Conservation (phyloP, 1,140 invertebrate species). For the Pseudomyrmex pallidus region DNA sequence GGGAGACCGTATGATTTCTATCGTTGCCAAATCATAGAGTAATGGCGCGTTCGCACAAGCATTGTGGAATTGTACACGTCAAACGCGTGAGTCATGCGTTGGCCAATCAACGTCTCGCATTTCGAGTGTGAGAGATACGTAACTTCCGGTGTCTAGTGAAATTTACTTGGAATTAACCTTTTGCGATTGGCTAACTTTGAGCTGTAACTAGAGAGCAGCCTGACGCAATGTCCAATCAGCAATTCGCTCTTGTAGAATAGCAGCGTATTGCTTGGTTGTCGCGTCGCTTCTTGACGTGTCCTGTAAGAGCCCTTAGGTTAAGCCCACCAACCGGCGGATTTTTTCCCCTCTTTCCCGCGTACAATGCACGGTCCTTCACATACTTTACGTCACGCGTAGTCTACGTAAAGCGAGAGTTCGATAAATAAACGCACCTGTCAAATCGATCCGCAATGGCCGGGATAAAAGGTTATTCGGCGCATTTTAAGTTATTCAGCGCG, state of each 20-base stretch:
- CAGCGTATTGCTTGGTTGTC: no score
- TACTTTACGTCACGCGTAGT: slow-evolving; percentile 59
- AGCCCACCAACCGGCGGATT: no score
- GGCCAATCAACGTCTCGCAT: no score
- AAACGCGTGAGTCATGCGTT: neutral
- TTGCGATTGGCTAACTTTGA: no score
- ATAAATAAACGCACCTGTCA: slow-evolving; percentile 73
- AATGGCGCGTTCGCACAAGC: slow-evolving; percentile 19
- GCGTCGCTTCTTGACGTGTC: neutral
- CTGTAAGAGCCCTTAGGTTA: no score
- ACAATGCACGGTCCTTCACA: slow-evolving; percentile 32
- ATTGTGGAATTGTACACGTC: neutral
- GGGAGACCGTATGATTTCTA: slow-evolving; percentile 68
- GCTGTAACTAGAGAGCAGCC: no score
- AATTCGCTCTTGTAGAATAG: no score
- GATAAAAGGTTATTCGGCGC: slow-evolving; percentile 81
- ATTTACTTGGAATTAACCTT: no score
- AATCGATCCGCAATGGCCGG: slow-evolving; percentile 80
- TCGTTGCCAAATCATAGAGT: slow-evolving; percentile 41
- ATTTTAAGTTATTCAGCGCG: slow-evolving; percentile 44
- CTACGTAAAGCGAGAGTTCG: slow-evolving; percentile 50
- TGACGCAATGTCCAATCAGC: no score
- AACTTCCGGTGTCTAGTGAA: no score
- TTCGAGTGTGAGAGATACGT: no score
- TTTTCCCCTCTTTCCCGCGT: neutral